These are phyloP conservation scores for Novumbra hubbsi DNA, from an alignment of 2,797 vertebrate species.

Conservation along the genomic window DNA sequence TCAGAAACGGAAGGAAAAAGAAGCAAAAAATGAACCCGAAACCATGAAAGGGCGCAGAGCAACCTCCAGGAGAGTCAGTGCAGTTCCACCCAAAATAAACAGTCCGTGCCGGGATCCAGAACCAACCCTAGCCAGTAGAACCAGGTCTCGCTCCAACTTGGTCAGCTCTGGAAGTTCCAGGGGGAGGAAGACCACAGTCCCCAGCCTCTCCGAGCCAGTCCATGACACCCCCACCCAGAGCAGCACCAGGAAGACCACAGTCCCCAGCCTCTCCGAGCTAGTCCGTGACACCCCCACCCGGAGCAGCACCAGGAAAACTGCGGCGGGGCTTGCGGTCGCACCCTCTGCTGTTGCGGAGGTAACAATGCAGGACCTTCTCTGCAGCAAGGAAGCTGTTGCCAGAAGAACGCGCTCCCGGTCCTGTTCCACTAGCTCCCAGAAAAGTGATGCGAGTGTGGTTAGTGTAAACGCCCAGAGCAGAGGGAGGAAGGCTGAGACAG, in stretches of 20 bases:
- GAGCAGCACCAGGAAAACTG: slow-evolving; percentile 38
- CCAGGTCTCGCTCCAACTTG: slow-evolving; percentile 70
- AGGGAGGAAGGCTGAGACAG: slow-evolving; percentile 31
- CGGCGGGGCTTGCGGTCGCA: slow-evolving; percentile 32
- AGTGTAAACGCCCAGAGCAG: slow-evolving; percentile 45
- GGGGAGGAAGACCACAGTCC: slow-evolving; percentile 12
- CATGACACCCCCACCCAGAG: slow-evolving; percentile 15
- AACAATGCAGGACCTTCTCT: slow-evolving; percentile 15
- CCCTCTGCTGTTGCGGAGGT: slow-evolving; percentile 16
- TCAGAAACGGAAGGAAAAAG: not conserved
- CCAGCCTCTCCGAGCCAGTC: slow-evolving; percentile 10
- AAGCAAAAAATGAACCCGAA: slow-evolving; percentile 19
- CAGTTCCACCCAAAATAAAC: not conserved
- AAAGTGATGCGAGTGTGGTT: slow-evolving; percentile 37
- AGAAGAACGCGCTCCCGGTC: slow-evolving; percentile 34
- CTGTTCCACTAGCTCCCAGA: slow-evolving; percentile 42
- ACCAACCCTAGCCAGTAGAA: slow-evolving; percentile 55
- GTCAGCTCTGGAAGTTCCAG: slow-evolving; percentile 68
- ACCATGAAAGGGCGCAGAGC: slow-evolving; percentile 46
- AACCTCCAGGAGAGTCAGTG: slow-evolving; percentile 31
- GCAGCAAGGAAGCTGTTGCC: not conserved
- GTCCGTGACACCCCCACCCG: slow-evolving; percentile 14
- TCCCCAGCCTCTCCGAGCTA: slow-evolving; percentile 7
- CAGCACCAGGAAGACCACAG: slow-evolving; percentile 30
- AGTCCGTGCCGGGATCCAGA: slow-evolving; percentile 35